Base-by-base conservation (phyloP, 2,113 vertebrate species). In the Hystrix brachyura region DNA sequence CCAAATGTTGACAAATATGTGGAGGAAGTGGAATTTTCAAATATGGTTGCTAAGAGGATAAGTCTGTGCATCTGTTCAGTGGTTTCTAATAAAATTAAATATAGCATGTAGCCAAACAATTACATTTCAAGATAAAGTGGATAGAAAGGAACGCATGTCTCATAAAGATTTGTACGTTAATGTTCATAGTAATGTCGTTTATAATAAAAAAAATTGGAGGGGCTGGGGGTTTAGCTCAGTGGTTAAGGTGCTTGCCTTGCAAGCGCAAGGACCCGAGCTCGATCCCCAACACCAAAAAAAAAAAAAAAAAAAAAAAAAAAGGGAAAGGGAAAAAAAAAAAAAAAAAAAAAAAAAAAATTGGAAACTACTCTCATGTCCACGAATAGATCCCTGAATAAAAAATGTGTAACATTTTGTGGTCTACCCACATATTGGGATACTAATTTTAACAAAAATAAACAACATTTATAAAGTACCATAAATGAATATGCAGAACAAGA, bases 141-240 rank as follows among this genome's bases (percentile, higher is more conserved):
- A 55, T 15, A 95, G 74, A 95, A 92, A 80, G 71, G 21, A 72
- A 72, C 71, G 86, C 13, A 43, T 51, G 25, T 53, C 48, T 96
- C n/a, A 59, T 34, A 57, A 90, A 87, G 57, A 32, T n/a, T 74
- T 96, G 23, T 15, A 80, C 3, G 19, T 48, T 59, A 74, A 46
- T 86, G 48, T 32, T 81, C 57, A 90, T 23, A 80, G 21, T 43
- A 72, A 57, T 3, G 13, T 80, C 67, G 65, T 80, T 90, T 46
- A 71, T 65, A 87, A 48, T 74, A 92, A 83, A 74, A 14, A 34
- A 87, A 89, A n/a, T n/a, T n/a, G n/a, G n/a, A n/a, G n/a, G n/a
- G n/a, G n/a, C n/a, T n/a, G n/a, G n/a, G n/a, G n/a, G n/a, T n/a
- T n/a, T n/a, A n/a, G n/a, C n/a, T n/a, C n/a, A n/a, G n/a, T n/a